Base-by-base conservation (phyloP, 2,113 vertebrate genomes). In the Urocolius indicus region DNA sequence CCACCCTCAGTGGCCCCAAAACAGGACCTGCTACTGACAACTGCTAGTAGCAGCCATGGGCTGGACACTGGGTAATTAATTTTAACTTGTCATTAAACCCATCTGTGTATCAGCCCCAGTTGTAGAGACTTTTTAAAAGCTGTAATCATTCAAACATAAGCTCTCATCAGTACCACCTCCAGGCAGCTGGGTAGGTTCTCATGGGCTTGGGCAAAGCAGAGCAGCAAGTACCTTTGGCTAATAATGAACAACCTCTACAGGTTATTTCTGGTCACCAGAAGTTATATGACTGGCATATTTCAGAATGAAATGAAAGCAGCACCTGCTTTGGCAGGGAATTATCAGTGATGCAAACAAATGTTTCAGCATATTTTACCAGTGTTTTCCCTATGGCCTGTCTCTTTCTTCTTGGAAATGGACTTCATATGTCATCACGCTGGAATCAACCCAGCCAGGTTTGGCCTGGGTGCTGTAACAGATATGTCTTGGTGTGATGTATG, bases 81-180 rank as follows among this genome's bases (percentile, higher is more conserved):
- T 88, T 75, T 49, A 82, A 76, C 74, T 83, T 93, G 78, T 83
- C 84, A 51, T 89, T 77, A 88, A 90, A 82, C 13, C 48, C 49
- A 11, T 58, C 59, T 77, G 59, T 83, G 17, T 49, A 85, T 68
- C 48, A 71, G 57, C 10, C 24, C 26, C 45, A 32, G 20, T 81
- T 85, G 74, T 58, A 92, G 52, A 93, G 51, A 6, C 41, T 76
- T 18, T 73, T 57, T 49, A 65, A 82, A 72, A 90, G n/a, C 10
- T 79, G 22, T 30, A 27, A 12, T 79, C 3, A 1, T 68, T 83
- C 77, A 65, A 75, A 69, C 62, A 89, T 1, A 7, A 77, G 51
- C 17, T 87, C 59, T 84, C 65, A 77, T n/a, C 75, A 63, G 38
- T 32, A 18, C 24, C 52, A 65, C 30, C 34, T 75, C 57, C 52